Evolutionary conservation across 2,888 invertebrate genomes (phyloP), one percentile per base, ranked within the genome.

Genomic region (Coronaproctus castanopsis): DNA sequence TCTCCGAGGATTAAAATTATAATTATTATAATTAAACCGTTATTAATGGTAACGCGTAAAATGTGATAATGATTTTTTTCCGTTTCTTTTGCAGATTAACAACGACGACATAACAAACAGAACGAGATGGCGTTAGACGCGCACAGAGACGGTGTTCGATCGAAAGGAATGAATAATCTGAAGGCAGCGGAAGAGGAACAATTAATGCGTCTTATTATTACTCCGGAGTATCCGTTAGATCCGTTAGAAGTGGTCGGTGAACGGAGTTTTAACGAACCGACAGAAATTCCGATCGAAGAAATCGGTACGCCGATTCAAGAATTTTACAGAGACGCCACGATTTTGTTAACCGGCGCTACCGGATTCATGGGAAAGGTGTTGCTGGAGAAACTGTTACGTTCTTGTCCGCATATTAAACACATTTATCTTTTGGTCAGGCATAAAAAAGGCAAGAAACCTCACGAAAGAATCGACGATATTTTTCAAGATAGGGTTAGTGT

Each of bases 271-370:
- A 54, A 61, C 21, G 49, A 62, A 49, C 62, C 65, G 3, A 54
- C 58, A 3, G 60, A 61, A 24, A n/a, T 64, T 1, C 54, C 57
- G 1, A 52, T 57, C 18, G 59, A 62, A 1, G 63, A 62, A 52
- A 54, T 63, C 2, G 64, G 64, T 2, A 68, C 69, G 3, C 66
- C 71, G 2, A 78, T 86, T 51, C 72, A 79, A 0, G 78, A 81
- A 48, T 85, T 80, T 69, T 88, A 78, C 68, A 74, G 75, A 24
- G 82, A 80, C 23, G 80, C 81, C 65, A 80, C 78, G 24, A 74
- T 91, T 21, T 82, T 92, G 57, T 77, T 92, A 10, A 91, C 90
- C 0, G 91, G 92, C 2, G 87, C 80, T 1, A 85, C 87, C 24
- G 82, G 82, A 2, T 83, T 83, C 67, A 71, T 83, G 67, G 82